Percentiles rank a stretch among this genome's conserved stretches.
Conservation (phyloP, 2,113 vertebrate genomes). For the Bubo blakistoni region DNA sequence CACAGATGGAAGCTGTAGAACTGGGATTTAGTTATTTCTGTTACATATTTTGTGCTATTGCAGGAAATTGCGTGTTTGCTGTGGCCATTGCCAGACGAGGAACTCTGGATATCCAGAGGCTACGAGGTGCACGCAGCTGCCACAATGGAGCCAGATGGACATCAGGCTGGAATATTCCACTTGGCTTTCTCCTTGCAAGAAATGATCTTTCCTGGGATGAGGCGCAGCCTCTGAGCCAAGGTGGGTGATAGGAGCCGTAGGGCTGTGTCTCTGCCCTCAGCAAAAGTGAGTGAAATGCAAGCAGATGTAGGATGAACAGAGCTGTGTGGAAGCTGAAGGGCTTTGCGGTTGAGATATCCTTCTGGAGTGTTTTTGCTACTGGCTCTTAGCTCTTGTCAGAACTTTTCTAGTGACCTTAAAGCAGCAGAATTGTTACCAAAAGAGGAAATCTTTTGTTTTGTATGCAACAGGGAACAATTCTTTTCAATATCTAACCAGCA, state of each 20-base stretch:
- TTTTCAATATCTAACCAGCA: not conserved
- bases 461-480: not conserved
- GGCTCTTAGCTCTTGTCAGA: not conserved
- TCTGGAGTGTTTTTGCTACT: not conserved
- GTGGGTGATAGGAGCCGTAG: conserved; percentile 29
- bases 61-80: conserved; percentile 83
- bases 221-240: conserved; percentile 80
- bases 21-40: not conserved
- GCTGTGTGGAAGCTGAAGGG: not conserved
- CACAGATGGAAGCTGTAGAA: not conserved
- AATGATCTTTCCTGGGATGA: conserved; percentile 83
- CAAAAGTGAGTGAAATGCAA: not conserved
- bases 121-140: conserved; percentile 80
- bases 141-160: conserved; percentile 86
- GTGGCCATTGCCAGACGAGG: conserved; percentile 81
- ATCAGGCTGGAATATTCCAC: conserved; percentile 87
- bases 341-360: not conserved
- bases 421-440: not conserved
- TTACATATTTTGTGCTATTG: not conserved
- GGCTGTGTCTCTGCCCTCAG: not conserved
- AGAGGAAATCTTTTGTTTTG: not conserved
- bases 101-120: conserved; percentile 73
- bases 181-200: conserved; percentile 84
- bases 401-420: not conserved
- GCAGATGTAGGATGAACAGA: not conserved